A percentile compares a stretch with the other conserved stretches of the same genome.
Conservation (phyloP, 2,113 vertebrate genomes). For the Amazona vittata region DNA sequence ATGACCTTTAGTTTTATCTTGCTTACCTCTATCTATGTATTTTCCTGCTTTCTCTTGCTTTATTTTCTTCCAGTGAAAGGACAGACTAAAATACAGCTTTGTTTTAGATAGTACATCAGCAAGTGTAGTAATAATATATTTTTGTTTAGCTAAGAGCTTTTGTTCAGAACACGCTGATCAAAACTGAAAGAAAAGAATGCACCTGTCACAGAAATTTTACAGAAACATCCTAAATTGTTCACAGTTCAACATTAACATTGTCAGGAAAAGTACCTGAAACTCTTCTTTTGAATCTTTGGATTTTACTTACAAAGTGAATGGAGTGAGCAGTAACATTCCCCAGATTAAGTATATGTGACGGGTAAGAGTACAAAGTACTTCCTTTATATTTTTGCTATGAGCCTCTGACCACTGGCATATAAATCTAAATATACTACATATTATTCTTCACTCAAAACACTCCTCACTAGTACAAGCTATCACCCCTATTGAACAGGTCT, state of each 20-base stretch:
- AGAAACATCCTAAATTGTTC: conserved; percentile 65
- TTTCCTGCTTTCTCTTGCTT: conserved; percentile 36
- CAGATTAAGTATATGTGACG: conserved; percentile 73
- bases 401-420: conserved; percentile 30
- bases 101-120: conserved; percentile 38
- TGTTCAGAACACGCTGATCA: conserved; percentile 57
- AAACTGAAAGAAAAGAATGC: conserved; percentile 46
- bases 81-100: conserved; percentile 45
- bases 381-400: conserved; percentile 63
- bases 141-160: conserved; percentile 60
- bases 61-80: conserved; percentile 41
- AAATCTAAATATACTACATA: conserved; percentile 61
- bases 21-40: neutral
- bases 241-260: conserved; percentile 65
- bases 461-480: conserved; percentile 23
- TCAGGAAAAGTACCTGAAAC: conserved; percentile 65
- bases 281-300: conserved; percentile 62
- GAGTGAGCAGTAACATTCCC: conserved; percentile 26
- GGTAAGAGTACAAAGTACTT: conserved; percentile 69
- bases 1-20: neutral
- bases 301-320: conserved; percentile 71
- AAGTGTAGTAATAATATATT: conserved; percentile 43
- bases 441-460: conserved; percentile 63
- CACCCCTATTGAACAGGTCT: conserved; percentile 49
- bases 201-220: conserved; percentile 64